Percentiles rank a stretch among this genome's conserved stretches.
Evolutionary conservation across 1,140 invertebrate species (phyloP).

Genomic region (Penaeus vannamei): DNA sequence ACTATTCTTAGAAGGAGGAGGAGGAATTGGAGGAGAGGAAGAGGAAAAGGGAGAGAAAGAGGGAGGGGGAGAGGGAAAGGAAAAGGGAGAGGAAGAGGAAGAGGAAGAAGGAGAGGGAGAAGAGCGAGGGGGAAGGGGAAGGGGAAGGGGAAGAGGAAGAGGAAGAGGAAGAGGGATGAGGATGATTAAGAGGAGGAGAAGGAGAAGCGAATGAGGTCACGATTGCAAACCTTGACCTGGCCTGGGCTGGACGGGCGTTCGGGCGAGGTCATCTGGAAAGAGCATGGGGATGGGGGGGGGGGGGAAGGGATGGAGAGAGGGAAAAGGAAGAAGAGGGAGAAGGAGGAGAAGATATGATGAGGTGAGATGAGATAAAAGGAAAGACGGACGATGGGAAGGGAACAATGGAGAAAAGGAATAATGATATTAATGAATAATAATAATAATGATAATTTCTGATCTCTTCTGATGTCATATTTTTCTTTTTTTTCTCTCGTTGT

Average conservation of each 20-base stretch:
- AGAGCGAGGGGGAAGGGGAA: rapidly evolving
- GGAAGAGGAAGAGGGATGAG: not conserved
- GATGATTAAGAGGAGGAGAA: not conserved
- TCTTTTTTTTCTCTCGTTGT: too few species aligned
- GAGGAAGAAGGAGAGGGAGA: too few species aligned
- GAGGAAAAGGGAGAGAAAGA: too few species aligned
- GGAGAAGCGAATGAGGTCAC: not conserved
- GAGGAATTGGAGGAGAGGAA: too few species aligned
- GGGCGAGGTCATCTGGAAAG: not conserved
- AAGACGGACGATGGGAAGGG: not conserved
- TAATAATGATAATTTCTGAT: too few species aligned
- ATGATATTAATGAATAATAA: too few species aligned
- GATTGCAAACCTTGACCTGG: not conserved
- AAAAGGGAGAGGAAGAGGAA: too few species aligned
- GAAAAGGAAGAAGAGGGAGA: not conserved
- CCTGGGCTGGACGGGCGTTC: not conserved
- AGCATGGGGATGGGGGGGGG: too few species aligned
- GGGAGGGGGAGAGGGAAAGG: too few species aligned
- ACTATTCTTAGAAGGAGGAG: too few species aligned
- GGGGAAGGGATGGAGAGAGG: not conserved
- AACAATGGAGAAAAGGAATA: not conserved
- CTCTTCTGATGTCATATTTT: too few species aligned
- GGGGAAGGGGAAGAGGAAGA: not conserved
- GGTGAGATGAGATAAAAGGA: not conserved
- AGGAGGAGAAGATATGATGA: not conserved